A percentile compares a stretch with the other conserved stretches of the same genome.
These are phyloP conservation scores for Chirona hameri DNA, from an alignment of 2,888 invertebrate species.

Conservation along the genomic window DNA sequence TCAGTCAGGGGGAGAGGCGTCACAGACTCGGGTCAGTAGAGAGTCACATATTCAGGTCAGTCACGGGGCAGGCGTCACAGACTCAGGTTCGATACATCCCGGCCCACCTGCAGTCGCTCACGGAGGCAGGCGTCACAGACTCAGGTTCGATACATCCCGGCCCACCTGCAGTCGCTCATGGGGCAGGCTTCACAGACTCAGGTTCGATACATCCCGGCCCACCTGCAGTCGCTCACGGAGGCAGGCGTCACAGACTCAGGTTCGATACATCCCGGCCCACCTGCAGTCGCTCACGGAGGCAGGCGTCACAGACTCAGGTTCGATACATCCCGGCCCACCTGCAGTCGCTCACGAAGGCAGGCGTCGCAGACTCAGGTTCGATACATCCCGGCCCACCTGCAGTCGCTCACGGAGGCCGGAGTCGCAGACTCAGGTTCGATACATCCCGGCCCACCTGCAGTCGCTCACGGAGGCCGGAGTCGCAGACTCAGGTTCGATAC, in stretches of 20 bases:
- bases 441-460: constrained; percentile 23
- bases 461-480: constrained; percentile 1
- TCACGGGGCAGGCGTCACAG: no score
- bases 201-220: not conserved
- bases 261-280: no score
- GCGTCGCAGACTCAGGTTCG: constrained; percentile 13
- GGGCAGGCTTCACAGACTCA: constrained; percentile 4
- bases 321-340: constrained; percentile 51
- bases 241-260: no score
- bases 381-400: no score
- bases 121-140: not conserved
- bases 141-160: constrained; percentile 45
- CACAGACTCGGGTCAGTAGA: no score
- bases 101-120: constrained; percentile 14
- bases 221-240: no score
- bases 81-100: constrained; percentile 57
- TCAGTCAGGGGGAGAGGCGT: not conserved
- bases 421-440: constrained; percentile 57
- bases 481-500: constrained; percentile 24
- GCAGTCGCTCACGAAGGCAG: not conserved
- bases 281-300: not conserved
- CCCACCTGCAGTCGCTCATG: constrained; percentile 13
- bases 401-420: not conserved
- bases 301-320: constrained; percentile 54
- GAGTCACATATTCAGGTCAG: no score